A percentile compares a stretch with the other conserved stretches of the same genome.
Evolutionary conservation across 2,888 invertebrate species (phyloP).

Genomic region (Salticus scenicus): DNA sequence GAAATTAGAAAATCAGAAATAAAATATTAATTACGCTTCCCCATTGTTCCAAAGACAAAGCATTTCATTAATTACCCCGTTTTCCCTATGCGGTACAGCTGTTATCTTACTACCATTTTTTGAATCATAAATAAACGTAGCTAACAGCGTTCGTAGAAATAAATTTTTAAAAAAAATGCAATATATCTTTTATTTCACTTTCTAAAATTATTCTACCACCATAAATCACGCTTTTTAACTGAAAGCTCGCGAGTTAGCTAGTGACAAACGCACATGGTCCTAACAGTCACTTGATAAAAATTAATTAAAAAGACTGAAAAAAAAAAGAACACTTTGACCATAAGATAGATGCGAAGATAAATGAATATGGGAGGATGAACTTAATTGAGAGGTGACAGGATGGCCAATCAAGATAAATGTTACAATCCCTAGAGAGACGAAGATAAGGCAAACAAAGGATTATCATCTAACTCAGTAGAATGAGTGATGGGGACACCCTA

Average conservation of each 20-base stretch:
- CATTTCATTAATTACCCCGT: too few species aligned
- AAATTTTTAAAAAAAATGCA: neutral
- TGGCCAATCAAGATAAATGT: constrained; percentile 56
- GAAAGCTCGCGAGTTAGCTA: constrained; percentile 1
- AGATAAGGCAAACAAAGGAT: constrained; percentile 56
- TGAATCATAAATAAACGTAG: neutral
- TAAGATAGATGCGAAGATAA: neutral
- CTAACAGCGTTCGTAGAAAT: constrained; percentile 11
- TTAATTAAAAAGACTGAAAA: constrained; percentile 33
- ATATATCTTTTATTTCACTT: neutral
- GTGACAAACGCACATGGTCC: constrained; percentile 21
- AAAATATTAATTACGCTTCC: too few species aligned
- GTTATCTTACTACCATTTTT: neutral
- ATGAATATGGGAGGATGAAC: neutral
- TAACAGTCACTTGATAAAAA: constrained; percentile 47
- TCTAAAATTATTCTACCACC: constrained; percentile 11
- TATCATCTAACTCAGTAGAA: constrained; percentile 40
- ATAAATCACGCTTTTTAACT: constrained; percentile 38
- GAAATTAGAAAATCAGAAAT: too few species aligned
- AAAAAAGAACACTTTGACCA: neutral
- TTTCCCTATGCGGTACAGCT: neutral
- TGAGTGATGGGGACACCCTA: constrained; percentile 15
- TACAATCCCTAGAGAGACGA: constrained; percentile 27
- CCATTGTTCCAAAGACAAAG: too few species aligned
- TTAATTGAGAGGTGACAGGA: constrained; percentile 57